Percentiles rank a stretch among this genome's conserved stretches.
phyloP scores from a whole-genome alignment of 2,113 vertebrate species.

The Cygnus buccinator region DNA sequence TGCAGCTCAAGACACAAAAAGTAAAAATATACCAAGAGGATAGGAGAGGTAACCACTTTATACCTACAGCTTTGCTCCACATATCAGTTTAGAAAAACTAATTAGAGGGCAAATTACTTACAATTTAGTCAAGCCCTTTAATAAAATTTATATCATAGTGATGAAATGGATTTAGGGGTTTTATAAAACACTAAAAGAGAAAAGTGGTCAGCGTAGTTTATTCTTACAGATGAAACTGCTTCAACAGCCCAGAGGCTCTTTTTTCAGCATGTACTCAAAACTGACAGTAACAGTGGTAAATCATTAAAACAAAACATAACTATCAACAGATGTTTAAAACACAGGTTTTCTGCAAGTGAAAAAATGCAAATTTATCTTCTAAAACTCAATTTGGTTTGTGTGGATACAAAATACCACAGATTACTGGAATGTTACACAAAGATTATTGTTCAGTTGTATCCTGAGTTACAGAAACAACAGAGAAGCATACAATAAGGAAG shows the following conservation, averaged over 20 bases:
- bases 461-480: no score
- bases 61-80: not conserved
- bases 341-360: no score
- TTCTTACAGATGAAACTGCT: not conserved
- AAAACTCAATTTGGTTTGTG: no score
- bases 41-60: not conserved
- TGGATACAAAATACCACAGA: no score
- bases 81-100: not conserved
- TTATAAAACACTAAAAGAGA: not conserved
- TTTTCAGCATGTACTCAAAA: not conserved
- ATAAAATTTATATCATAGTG: not conserved
- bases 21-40: not conserved
- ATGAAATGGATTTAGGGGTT: not conserved
- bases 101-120: not conserved
- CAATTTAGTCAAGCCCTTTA: not conserved
- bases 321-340: not conserved
- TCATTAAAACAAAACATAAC: not conserved
- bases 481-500: no score
- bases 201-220: not conserved
- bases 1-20: not conserved
- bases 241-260: not conserved
- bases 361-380: no score
- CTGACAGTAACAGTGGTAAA: not conserved
- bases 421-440: no score
- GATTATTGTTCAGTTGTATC: no score